These are phyloP conservation scores for Platichthys stellatus DNA, from an alignment of 2,113 vertebrate species.

Conservation along the genomic window DNA sequence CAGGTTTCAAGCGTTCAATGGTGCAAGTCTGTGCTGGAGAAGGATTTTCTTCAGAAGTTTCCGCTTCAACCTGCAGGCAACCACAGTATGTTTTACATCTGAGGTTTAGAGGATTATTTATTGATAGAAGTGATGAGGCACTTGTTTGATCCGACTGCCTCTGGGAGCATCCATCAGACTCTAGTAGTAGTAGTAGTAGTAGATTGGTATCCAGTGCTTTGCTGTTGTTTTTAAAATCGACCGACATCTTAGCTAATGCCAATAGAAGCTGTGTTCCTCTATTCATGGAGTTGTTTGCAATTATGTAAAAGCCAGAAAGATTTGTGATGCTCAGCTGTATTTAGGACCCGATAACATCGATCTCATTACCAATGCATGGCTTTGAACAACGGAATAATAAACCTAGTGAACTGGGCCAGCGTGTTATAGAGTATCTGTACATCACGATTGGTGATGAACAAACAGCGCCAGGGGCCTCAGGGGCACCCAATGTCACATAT, in stretches of 20 bases:
- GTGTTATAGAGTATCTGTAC: slow-evolving; percentile 2
- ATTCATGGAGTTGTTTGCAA: not conserved
- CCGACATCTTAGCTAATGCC: slow-evolving; percentile 1
- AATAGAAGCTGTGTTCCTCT: not conserved
- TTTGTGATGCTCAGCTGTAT: slow-evolving; percentile 8
- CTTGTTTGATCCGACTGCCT: slow-evolving; percentile 6
- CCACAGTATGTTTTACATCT: not conserved
- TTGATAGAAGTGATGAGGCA: not conserved
- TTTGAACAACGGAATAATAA: slow-evolving; percentile 28
- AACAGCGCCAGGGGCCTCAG: slow-evolving; percentile 21
- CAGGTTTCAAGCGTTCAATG: slow-evolving; percentile 46
- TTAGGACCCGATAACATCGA: not conserved
- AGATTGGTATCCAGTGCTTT: slow-evolving; percentile 33
- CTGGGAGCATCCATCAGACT: not conserved
- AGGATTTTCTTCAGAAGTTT: not conserved
- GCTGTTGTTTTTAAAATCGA: slow-evolving; percentile 12
- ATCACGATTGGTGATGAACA: slow-evolving; percentile 40
- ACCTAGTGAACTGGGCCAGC: slow-evolving; percentile 3
- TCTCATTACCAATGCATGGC: slow-evolving; percentile 17
- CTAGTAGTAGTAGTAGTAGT: slow-evolving; percentile 12
- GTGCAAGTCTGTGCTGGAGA: slow-evolving; percentile 26
- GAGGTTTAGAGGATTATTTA: slow-evolving; percentile 15
- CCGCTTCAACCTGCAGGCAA: not conserved
- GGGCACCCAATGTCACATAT: slow-evolving; percentile 48
- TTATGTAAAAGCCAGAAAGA: slow-evolving; percentile 11